These are phyloP conservation scores for Hedychridium roseum DNA, from an alignment of 2,888 invertebrate species.

Conservation along the genomic window DNA sequence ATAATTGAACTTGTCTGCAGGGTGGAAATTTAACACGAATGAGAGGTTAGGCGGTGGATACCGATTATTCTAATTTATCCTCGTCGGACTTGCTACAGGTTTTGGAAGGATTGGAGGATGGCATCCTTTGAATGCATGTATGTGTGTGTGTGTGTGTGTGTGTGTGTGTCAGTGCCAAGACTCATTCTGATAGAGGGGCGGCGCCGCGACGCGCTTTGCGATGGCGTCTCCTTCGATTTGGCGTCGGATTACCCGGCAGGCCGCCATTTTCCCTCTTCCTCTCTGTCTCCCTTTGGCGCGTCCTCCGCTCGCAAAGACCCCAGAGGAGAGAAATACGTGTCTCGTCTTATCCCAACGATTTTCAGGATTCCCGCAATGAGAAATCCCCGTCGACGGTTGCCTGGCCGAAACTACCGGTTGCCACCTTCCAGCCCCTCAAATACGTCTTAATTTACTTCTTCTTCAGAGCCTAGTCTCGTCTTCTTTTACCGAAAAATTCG, in stretches of 20 bases:
- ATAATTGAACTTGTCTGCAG: too few relatives aligned
- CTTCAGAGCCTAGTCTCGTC: neutral
- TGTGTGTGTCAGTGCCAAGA: conserved; percentile 33
- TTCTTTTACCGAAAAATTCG: conserved; percentile 5
- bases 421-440: neutral
- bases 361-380: conserved; percentile 25
- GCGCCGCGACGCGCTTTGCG: conserved; percentile 58
- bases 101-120: conserved; percentile 14
- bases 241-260: conserved; percentile 58
- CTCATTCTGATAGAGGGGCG: conserved; percentile 58
- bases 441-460: neutral
- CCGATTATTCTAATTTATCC: conserved; percentile 19
- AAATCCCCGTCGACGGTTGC: conserved; percentile 17
- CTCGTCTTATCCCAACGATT: conserved; percentile 24
- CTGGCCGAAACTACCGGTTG: neutral
- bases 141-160: too few relatives aligned
- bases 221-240: conserved; percentile 64
- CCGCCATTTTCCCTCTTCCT: conserved; percentile 61
- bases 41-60: neutral
- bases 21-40: too few relatives aligned
- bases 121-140: too few relatives aligned
- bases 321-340: too few relatives aligned
- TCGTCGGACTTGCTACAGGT: neutral
- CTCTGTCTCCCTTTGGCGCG: conserved; percentile 24
- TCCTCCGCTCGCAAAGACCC: too few relatives aligned